phyloP scores from a whole-genome alignment of 2,797 vertebrate genomes.

The Peromyscus nudipes region DNA sequence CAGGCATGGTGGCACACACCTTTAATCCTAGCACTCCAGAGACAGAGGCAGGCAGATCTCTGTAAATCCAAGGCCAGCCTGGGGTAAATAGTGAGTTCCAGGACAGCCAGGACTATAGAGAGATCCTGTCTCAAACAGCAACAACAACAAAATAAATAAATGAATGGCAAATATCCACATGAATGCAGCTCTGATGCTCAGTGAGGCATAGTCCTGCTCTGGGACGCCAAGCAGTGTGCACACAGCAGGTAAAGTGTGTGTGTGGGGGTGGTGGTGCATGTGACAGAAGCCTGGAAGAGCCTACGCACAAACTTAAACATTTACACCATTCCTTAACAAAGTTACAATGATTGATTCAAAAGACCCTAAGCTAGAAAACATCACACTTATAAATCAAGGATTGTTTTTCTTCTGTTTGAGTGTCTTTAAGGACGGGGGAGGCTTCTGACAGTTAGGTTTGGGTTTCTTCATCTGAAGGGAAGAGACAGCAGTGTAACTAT shows the following conservation, averaged over 20 bases:
- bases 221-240: background rate
- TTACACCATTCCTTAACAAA: background rate
- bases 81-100: background rate
- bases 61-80: background rate
- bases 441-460: background rate
- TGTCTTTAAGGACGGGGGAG: background rate
- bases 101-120: background rate
- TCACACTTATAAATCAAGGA: background rate
- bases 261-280: background rate
- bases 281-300: background rate
- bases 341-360: background rate
- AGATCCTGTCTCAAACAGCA: background rate
- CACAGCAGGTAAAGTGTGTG: background rate
- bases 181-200: background rate
- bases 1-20: background rate
- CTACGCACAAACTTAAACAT: background rate
- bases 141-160: background rate
- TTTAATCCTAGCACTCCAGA: background rate
- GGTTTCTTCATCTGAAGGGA: constrained; percentile 9
- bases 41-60: background rate
- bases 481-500: background rate
- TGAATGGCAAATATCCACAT: background rate
- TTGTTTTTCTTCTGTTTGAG: background rate
- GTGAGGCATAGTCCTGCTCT: background rate
- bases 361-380: background rate